Conservation (phyloP, 2,888 invertebrate genomes). For the Clostera curtula region DNA sequence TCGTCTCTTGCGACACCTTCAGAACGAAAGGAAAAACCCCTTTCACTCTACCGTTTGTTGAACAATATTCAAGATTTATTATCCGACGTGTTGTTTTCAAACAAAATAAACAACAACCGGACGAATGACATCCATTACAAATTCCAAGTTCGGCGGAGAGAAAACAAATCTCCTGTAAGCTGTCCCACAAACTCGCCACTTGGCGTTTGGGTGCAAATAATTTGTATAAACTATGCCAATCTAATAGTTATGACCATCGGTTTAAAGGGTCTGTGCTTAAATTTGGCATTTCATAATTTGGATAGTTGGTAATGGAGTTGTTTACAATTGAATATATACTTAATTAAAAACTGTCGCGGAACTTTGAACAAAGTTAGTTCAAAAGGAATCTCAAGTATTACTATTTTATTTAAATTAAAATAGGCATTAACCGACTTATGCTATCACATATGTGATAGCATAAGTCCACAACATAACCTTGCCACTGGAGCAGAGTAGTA, state of each 20-base stretch:
- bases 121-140: conserved; percentile 15
- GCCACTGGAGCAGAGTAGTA: too few species aligned
- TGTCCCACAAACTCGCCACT: conserved; percentile 23
- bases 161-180: conserved; percentile 23
- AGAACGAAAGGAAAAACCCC: too few species aligned
- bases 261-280: background rate
- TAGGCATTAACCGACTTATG: too few species aligned
- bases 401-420: too few species aligned
- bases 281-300: background rate
- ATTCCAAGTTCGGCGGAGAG: conserved; percentile 14
- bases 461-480: too few species aligned
- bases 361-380: too few species aligned
- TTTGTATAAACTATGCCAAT: conserved; percentile 20
- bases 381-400: too few species aligned
- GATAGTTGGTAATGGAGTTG: background rate
- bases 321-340: too few species aligned
- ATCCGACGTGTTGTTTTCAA: conserved; percentile 4
- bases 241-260: background rate
- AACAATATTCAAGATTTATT: conserved; percentile 5
- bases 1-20: too few species aligned
- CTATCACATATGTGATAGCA: too few species aligned
- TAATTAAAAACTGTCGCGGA: too few species aligned
- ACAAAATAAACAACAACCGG: conserved; percentile 13
- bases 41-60: background rate
- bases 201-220: conserved; percentile 22